These are phyloP conservation scores for Pegoplata infirma DNA, from an alignment of 2,888 invertebrate species.

Conservation along the genomic window DNA sequence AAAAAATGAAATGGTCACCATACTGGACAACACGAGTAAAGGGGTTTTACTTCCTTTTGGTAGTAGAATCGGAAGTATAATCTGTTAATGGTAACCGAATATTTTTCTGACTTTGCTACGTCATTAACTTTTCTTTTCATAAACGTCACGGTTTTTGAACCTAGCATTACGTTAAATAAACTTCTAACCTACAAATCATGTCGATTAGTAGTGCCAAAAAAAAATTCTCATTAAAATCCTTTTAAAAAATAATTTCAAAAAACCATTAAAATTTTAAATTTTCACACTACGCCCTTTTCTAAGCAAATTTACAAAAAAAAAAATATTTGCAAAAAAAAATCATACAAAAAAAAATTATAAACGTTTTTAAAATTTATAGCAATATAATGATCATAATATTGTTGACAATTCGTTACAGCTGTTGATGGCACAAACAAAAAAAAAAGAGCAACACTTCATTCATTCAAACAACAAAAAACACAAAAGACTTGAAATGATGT, in stretches of 20 bases:
- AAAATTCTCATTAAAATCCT: slow-evolving; percentile 13
- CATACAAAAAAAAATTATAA: background rate
- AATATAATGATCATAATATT: slow-evolving; percentile 75
- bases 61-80: too few relatives aligned
- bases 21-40: too few relatives aligned
- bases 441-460: slow-evolving; percentile 25
- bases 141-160: too few relatives aligned
- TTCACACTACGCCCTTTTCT: slow-evolving; percentile 47
- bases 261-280: slow-evolving; percentile 35
- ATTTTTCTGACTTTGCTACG: too few relatives aligned
- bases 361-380: slow-evolving; percentile 69
- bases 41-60: too few relatives aligned
- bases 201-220: too few relatives aligned
- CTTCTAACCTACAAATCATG: too few relatives aligned
- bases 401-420: slow-evolving; percentile 69
- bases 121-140: too few relatives aligned
- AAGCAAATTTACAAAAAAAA: slow-evolving; percentile 41
- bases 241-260: background rate
- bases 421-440: slow-evolving; percentile 58
- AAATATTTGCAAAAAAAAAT: slow-evolving; percentile 31
- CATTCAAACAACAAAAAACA: slow-evolving; percentile 3
- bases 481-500: slow-evolving; percentile 19
- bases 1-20: too few relatives aligned
- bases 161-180: too few relatives aligned
- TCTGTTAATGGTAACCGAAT: too few relatives aligned